Evolutionary conservation across 2,797 vertebrate genomes (phyloP), one percentile per base, ranked within the genome.

Genomic region (Phaenicophaeus curvirostris): DNA sequence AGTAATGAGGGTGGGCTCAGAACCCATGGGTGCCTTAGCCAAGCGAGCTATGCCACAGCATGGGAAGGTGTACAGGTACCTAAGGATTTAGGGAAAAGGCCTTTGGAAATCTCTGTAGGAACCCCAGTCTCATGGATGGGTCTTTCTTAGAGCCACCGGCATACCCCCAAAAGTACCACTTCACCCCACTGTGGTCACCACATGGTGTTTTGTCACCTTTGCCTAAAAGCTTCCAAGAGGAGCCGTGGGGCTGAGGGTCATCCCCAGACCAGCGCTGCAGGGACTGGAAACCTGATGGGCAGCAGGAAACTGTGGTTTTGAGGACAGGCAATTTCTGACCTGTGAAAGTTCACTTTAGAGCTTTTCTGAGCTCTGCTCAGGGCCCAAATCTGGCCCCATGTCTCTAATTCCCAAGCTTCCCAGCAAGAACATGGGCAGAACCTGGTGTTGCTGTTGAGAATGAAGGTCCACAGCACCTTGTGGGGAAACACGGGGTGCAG

Each of bases 321-420:
- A 63, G 44, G 30, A 69, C 0, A 3, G 50, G 51, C 33, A 1
- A 35, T 69, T 79, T 58, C 75, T 71, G 13, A 50, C 35, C 15
- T 18, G 20, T 31, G 15, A 25, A 61, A 41, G 9, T 46, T 57
- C 23, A 30, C 8, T 3, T 33, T 41, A 42, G 42, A 5, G 55
- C 54, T 73, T 15, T 71, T n/a, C 48, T 37, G 42, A 5, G 54
- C 55, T 73, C 19, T 72, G n/a, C 48, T 33, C 1, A 2, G 21
- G 33, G 33, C 31, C 15, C 44, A 44, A 1, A 67, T 44, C 57
- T 72, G 39, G 13, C 28, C 24, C 31, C 1, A 1, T 7, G 35
- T 31, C 8, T 72, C 15, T 25, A 15, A 20, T 31, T 78, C 57
- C 75, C 31, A 16, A 0, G 0, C 3, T 53, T 0, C 0, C 20